Conservation (phyloP, 2,113 vertebrate genomes). For the Narcine bancroftii region DNA sequence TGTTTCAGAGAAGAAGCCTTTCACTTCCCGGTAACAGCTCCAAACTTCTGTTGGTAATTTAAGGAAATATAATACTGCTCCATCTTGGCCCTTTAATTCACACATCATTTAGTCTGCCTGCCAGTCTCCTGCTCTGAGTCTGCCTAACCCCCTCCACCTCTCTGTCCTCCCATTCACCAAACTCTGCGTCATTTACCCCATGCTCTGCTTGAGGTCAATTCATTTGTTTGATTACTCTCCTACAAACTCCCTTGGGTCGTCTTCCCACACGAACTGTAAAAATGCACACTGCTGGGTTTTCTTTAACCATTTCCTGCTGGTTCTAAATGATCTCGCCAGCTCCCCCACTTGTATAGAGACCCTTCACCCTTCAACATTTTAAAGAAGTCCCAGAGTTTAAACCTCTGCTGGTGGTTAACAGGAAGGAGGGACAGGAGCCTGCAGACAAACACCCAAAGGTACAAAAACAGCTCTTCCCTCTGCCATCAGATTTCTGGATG, state of each 20-base stretch:
- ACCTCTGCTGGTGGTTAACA: not conserved
- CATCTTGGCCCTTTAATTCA: not conserved
- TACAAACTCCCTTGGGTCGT: no score
- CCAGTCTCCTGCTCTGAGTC: constrained; percentile 40
- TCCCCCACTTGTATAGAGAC: not conserved
- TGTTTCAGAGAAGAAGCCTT: not conserved
- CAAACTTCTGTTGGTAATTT: not conserved
- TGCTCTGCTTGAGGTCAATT: not conserved
- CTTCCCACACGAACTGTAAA: not conserved
- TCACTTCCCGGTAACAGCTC: not conserved
- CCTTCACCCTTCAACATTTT: not conserved
- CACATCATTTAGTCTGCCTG: not conserved
- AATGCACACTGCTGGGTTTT: not conserved
- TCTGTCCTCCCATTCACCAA: not conserved
- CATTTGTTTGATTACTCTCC: not conserved
- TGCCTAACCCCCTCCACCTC: not conserved
- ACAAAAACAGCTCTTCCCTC: no score
- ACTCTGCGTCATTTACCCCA: not conserved
- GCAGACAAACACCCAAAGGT: no score
- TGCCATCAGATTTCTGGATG: no score
- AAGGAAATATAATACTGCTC: not conserved
- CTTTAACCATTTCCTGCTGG: not conserved
- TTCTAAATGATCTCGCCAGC: not conserved
- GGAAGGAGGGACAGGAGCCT: no score
- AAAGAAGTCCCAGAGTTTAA: not conserved